Percentiles rank a stretch among this genome's conserved stretches.
Conservation (phyloP, 2,888 invertebrate species). For the Doris montereyensis region DNA sequence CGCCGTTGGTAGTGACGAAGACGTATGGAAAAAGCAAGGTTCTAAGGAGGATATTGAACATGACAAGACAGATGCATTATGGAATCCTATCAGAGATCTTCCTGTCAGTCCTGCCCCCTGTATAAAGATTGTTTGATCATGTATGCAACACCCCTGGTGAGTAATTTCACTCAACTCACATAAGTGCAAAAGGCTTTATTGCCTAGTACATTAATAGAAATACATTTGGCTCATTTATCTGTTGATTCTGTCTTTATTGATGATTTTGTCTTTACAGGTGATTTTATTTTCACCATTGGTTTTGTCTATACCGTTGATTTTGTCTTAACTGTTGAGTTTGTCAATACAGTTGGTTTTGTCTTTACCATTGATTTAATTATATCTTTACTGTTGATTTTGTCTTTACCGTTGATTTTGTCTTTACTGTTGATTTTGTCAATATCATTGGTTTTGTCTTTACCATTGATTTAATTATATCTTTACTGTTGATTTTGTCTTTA, state of each 20-base stretch:
- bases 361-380: too few species aligned
- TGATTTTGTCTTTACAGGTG: neutral
- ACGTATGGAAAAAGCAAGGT: neutral
- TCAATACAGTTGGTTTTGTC: too few species aligned
- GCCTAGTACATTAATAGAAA: too few species aligned
- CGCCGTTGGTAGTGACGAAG: neutral
- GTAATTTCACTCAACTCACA: slow-evolving; percentile 41
- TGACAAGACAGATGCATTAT: slow-evolving; percentile 3
- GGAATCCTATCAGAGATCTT: neutral
- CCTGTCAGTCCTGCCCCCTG: slow-evolving; percentile 48
- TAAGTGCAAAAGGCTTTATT: too few species aligned
- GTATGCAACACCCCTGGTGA: slow-evolving; percentile 58
- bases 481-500: too few species aligned
- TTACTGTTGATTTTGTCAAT: neutral
- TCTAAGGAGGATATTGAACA: neutral
- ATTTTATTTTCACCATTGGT: too few species aligned
- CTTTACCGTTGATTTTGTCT: neutral
- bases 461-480: too few species aligned
- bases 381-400: too few species aligned
- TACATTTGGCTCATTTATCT: neutral
- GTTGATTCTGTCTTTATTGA: neutral
- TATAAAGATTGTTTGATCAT: slow-evolving; percentile 56
- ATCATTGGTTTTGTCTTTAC: neutral
- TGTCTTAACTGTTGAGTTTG: too few species aligned
- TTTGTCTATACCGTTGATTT: too few species aligned